These are phyloP conservation scores for Zosterops pallidus DNA, from an alignment of 2,113 vertebrate genomes.

Conservation along the genomic window DNA sequence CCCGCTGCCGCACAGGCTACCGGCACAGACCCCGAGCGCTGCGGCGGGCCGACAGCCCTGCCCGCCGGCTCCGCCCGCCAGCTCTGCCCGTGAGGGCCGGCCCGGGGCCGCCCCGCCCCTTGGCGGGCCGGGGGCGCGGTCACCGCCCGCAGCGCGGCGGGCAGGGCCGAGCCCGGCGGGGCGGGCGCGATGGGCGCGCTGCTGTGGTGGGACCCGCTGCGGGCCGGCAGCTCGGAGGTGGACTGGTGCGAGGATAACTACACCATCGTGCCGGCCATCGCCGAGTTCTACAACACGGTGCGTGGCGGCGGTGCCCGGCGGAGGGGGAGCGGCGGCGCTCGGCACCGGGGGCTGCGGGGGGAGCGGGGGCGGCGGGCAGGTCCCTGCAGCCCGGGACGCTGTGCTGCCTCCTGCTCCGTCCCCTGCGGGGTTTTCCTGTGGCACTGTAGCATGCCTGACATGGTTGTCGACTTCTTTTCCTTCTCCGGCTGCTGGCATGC, in stretches of 20 bases:
- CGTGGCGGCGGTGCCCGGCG: not conserved
- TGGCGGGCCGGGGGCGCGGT: not conserved
- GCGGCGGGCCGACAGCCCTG: too few relatives aligned
- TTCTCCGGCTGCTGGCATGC: not conserved
- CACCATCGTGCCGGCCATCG: conserved; percentile 91
- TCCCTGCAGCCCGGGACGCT: not conserved
- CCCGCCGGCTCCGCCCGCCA: too few relatives aligned
- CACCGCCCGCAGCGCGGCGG: not conserved
- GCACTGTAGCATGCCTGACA: accelerated
- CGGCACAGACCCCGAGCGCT: accelerated
- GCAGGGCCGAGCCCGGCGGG: not conserved
- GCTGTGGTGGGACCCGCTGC: conserved; percentile 89
- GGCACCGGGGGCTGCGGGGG: not conserved
- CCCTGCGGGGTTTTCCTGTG: accelerated
- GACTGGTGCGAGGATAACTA: conserved; percentile 99
- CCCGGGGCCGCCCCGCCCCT: not conserved
- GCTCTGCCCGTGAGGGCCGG: too few relatives aligned
- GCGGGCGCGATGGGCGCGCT: conserved; percentile 70
- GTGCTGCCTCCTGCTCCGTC: not conserved
- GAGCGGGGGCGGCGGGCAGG: not conserved
- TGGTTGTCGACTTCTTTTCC: not conserved
- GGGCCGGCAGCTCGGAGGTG: conserved; percentile 93
- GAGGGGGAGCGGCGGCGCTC: not conserved
- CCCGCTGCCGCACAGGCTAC: too few relatives aligned
- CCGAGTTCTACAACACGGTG: conserved; percentile 98